Evolutionary conservation across 2,888 invertebrate genomes (phyloP), one percentile per base, ranked within the genome.

Genomic region (Eupithecia pulchellata): DNA sequence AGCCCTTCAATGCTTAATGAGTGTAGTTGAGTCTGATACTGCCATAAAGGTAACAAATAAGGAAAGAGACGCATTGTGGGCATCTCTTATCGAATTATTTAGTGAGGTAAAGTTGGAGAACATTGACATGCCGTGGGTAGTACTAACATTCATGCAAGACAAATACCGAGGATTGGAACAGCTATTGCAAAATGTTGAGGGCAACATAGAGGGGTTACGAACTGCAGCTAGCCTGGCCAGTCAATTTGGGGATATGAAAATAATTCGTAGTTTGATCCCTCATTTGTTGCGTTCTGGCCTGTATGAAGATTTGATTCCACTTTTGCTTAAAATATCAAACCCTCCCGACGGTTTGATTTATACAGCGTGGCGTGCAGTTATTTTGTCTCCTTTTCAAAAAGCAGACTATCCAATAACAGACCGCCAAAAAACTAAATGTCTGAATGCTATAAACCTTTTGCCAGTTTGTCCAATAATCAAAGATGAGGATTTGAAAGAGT

Each of bases 391-490:
- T 25, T 94, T 94, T 74, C 90, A 92, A 85, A 86, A 86, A 11
- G 93, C 94, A 1, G 94, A 94, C 79, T 91, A 92, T 77, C 94
- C 94, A 39, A 90, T 94, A 64, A 93, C 93, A 47, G 94, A 92
- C 75, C 88, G 89, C 36, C 94, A 94, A 81, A 92, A 87, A 81
- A 75, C 77, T 0, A 91, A 91, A 76, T 94, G 94, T 82, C 79
- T 93, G 36, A 90, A 90, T 75, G 88, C 89, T 66, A 82, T 94
- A 71, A 94, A 93, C 84, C 83, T 94, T 68, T 82, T 94, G 72
- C 93, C 94, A 1, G 80, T 91, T 42, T 94, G 94, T 77, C 92
- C 94, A 52, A 83, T 91, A 52, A 86, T 92, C 58, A 91, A 90
- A 80, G 92, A 93, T 80, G 90, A 91, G 71, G 94, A 94, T 79